Evolutionary conservation across 2,888 invertebrate species (phyloP), one percentile per base, ranked within the genome.

Genomic region (Thyatira batis): DNA sequence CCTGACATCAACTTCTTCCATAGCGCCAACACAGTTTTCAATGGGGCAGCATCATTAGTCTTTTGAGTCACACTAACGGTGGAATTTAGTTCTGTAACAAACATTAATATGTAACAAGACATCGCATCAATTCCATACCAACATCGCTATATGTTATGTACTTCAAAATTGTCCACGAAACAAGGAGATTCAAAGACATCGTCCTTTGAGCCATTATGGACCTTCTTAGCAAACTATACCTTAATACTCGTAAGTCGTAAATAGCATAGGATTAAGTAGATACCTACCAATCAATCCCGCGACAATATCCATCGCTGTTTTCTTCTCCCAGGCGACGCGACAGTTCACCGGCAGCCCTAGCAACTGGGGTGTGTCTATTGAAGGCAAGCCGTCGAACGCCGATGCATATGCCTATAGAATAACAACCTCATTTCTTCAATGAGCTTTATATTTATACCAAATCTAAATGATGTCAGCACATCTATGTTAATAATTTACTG

Each of bases 321-420:
- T 95, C 63, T 94, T 94, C 81, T 98, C 97, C 94, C 97, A 96
- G 8, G 97, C 95, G 51, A 95, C 92, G 62, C 97, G 95, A 56
- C 98, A 97, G 80, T 98, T 98, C 51, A 95, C 95, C 0, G 98
- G 97, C 49, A 98, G 88, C 2, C 97, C 97, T 72, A 98, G 96
- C 70, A 95, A 93, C 5, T 93, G 91, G 0, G 98, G 96, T 11
- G 93, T 88, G 79, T 98, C 97, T 51, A 92, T 92, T 58, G 95
- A 95, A 0, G 96, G 94, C 45, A 97, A 84, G 25, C 92, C 92
- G 50, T 94, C 94, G 53, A 97, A 93, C 0, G 94, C 87, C 8
- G 93, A 91, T 3, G 94, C 70, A 70, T 95, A 95, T 50, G 96
- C 96, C 94, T 96, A 83, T 11, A 81, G 79, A 30, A 27, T 20